Base-by-base conservation (phyloP, 2,888 invertebrate species). In the Diogma glabrata region DNA sequence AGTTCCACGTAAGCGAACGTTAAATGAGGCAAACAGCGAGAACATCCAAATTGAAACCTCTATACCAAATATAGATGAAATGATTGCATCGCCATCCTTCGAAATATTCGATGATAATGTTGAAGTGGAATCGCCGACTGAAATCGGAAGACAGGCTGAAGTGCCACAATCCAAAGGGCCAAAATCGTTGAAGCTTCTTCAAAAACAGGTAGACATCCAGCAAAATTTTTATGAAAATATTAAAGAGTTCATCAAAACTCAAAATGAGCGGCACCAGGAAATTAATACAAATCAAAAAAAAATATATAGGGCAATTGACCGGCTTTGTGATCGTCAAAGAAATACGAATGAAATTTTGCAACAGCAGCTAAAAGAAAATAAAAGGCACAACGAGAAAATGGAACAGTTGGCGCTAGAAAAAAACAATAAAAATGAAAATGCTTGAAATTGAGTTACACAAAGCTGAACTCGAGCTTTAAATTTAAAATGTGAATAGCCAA, bases 381-480 rank as follows among this genome's bases (percentile, higher is more conserved):
- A 38, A 38, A 38, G 38, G 17, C 38, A 14, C 38, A 38, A 38
- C 17, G 17, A 38, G 38, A 6, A 19, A 38, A 38, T 38, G 38
- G 38, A 38, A 38, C 38, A 38, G 17, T 38, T 33, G 33, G 38
- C 38, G 38, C 38, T 38, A 38, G 19, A 16, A 14, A 38, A 14
- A 38, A 38, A 6, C 16, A 38, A 8, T 17, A 17, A 3, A 38
- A 38, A 38, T 2, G 19, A 38, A 14, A 38, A 14, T 17, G 16
- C 38, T 38, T 38, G 38, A 38, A 38, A 38, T 38, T 38, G 12
- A 38, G 16, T 38, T 38, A 38, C 38, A 16, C 38, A 38, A 38
- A 17, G 38, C 38, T 17, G 38, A 38, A 38, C 38, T 38, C 38
- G 38, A 38, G 38, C 38, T 38, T 38, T 38, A 38, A 38, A 38